Conservation (phyloP, 2,888 invertebrate species). For the Catonia carolina region DNA sequence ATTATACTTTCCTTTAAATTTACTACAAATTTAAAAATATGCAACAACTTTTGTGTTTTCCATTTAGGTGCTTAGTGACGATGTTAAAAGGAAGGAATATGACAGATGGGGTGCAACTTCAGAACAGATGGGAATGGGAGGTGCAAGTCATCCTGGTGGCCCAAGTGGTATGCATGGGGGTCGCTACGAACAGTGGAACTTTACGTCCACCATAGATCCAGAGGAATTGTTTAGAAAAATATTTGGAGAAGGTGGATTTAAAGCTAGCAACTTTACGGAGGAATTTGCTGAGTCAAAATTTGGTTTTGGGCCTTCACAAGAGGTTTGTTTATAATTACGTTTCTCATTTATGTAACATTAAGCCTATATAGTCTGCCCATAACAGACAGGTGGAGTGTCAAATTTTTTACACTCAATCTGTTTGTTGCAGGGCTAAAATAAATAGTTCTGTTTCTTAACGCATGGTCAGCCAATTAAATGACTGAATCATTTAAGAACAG, state of each 20-base stretch:
- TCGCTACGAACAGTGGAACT: constrained; percentile 73
- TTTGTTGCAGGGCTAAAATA: too few relatives aligned
- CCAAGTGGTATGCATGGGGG: constrained; percentile 47
- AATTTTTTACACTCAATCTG: too few relatives aligned
- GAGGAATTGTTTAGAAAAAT: constrained; percentile 96
- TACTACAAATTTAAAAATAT: too few relatives aligned
- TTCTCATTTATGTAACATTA: too few relatives aligned
- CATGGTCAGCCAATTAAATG: too few relatives aligned
- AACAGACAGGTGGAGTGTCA: too few relatives aligned
- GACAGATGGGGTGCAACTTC: constrained; percentile 88
- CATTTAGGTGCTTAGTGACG: constrained; percentile 81
- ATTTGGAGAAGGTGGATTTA: constrained; percentile 78
- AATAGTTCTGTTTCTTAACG: too few relatives aligned
- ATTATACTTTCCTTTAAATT: too few relatives aligned
- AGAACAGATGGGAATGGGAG: constrained; percentile 74
- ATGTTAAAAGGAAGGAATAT: constrained; percentile 83
- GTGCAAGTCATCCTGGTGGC: constrained; percentile 42
- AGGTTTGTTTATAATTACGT: constrained; percentile 54
- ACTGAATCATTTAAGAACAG: too few relatives aligned
- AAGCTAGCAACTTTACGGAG: constrained; percentile 44
- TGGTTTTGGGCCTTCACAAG: constrained; percentile 88
- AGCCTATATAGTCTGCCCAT: too few relatives aligned
- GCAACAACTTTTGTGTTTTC: too few relatives aligned
- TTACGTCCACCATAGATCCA: constrained; percentile 84
- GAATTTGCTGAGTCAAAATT: constrained; percentile 84